Conservation (phyloP, 2,888 invertebrate species). For the Nymphalis c-album region DNA sequence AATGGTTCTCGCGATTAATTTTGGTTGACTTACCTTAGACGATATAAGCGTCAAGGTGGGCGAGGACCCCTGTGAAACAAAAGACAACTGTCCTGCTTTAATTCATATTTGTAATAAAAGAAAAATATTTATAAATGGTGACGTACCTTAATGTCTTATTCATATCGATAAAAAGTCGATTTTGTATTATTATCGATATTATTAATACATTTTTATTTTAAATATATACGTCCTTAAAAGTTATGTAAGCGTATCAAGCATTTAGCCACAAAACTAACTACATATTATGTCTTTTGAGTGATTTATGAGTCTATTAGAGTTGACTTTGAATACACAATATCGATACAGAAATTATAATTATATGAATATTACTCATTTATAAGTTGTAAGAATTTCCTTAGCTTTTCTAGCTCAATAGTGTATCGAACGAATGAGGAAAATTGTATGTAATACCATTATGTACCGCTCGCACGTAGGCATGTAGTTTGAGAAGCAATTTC, state of each 20-base stretch:
- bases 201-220: too few relatives aligned
- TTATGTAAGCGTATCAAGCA: too few relatives aligned
- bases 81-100: slow-evolving; percentile 75
- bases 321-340: too few relatives aligned
- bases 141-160: not conserved
- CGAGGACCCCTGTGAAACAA: slow-evolving; percentile 88
- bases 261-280: too few relatives aligned
- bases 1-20: slow-evolving; percentile 38
- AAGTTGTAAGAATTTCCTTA: not conserved
- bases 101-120: slow-evolving; percentile 48
- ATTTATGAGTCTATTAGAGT: too few relatives aligned
- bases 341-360: too few relatives aligned
- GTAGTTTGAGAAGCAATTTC: not conserved
- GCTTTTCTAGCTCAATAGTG: too few relatives aligned
- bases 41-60: slow-evolving; percentile 89
- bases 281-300: too few relatives aligned
- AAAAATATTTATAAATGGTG: not conserved
- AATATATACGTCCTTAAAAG: too few relatives aligned
- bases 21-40: slow-evolving; percentile 85
- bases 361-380: not conserved
- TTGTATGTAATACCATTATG: not conserved
- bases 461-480: not conserved
- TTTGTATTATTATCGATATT: too few relatives aligned
- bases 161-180: too few relatives aligned
- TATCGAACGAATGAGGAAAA: slow-evolving; percentile 4